Base-by-base conservation (phyloP, 2,113 vertebrate species). In the Carassius gibelio region DNA sequence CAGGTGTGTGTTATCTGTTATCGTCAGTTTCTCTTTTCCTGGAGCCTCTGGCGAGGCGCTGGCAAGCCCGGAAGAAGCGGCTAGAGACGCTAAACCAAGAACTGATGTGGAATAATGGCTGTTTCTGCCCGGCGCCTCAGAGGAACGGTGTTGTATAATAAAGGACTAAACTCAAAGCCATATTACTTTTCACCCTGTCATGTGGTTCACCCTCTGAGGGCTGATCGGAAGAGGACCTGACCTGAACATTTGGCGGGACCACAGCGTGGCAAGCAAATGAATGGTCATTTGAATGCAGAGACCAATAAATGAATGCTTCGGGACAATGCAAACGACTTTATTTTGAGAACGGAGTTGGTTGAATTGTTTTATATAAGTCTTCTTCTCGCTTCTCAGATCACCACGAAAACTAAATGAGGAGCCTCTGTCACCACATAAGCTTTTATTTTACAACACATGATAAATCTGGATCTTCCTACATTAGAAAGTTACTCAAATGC, bases 1-100 rank as follows among this genome's bases (percentile, higher is more conserved):
- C 97, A 0, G 97, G 98, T 5, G 92, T 92, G 76, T 98, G 97
- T 81, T 97, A 96, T 87, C 94, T 99, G 83, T 88, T 98, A 69
- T 97, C 97, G 19, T 96, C 97, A 0, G 3, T 96, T 17, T 95
- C 97, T 7, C 93, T 98, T 83, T 96, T 97, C 93, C 88, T 99
- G 21, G 95, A 98, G 91, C 97, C 97, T 3, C 68, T 94, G 66
- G 96, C 95, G 64, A 95, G 94, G 86, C 95, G 88, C 87, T 95
- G 96, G 96, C 95, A 93, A 86, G 89, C 92, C 61, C 88, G 88
- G 87, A 93, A 87, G 90, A 93, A 90, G 89, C 83, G 83, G 59
- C 76, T 77, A 72, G 87, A 85, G 34, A 75, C 81, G 82, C 85
- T 83, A 34, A 88, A 74, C 8, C 86, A 89, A 3, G 92, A 93